Conservation (phyloP, 2,888 invertebrate genomes). For the Trachelus stipa region DNA sequence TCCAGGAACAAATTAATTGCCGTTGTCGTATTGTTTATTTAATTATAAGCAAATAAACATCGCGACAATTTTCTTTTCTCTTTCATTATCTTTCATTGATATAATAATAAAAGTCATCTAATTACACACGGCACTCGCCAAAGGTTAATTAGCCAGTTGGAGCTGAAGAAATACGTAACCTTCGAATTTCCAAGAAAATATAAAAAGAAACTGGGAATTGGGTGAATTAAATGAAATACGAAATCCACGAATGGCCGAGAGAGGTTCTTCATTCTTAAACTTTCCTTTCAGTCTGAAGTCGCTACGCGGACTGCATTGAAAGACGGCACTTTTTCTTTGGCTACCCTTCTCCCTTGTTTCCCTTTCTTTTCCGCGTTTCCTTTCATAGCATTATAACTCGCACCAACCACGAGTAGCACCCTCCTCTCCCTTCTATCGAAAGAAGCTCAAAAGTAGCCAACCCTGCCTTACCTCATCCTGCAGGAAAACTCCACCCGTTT, state of each 20-base stretch:
- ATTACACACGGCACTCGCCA: no score
- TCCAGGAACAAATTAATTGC: no score
- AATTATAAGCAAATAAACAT: no score
- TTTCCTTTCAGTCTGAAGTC: background rate
- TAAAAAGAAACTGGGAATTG: background rate
- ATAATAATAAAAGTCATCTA: no score
- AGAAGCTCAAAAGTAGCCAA: background rate
- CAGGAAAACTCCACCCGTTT: background rate
- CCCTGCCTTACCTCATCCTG: background rate
- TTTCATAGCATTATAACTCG: background rate
- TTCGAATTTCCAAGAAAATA: no score
- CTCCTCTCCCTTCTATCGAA: background rate
- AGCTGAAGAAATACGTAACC: no score
- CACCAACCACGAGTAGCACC: background rate
- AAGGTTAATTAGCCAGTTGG: no score
- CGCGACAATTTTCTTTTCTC: no score
- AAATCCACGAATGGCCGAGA: background rate
- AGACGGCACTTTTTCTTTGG: background rate
- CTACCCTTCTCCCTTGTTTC: background rate
- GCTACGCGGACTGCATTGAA: background rate
- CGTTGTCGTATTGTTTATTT: no score
- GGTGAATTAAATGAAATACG: background rate
- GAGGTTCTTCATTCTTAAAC: slow-evolving; percentile 5
- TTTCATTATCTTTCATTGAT: no score
- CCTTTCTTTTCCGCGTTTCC: background rate